Percentiles rank a stretch among this genome's conserved stretches.
These are phyloP conservation scores for Eremobia ochroleuca DNA, from an alignment of 2,888 invertebrate species.

Conservation along the genomic window DNA sequence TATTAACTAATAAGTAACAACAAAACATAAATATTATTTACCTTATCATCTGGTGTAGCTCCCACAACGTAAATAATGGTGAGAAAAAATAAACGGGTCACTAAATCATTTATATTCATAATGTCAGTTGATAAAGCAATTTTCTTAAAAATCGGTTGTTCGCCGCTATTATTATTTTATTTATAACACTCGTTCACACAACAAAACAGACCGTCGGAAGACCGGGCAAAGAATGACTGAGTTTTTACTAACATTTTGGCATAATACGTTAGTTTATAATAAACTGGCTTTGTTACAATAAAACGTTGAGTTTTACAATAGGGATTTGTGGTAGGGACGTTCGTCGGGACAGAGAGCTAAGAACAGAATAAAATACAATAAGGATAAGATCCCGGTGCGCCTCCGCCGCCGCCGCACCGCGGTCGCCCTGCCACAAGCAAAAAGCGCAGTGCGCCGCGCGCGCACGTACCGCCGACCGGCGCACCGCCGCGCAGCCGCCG, in stretches of 20 bases:
- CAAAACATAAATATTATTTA: slow-evolving; percentile 72
- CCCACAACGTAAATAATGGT: slow-evolving; percentile 81
- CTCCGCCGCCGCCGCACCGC: slow-evolving; percentile 71
- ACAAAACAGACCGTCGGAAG: slow-evolving; percentile 79
- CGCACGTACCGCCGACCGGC: slow-evolving; percentile 58
- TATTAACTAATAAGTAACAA: slow-evolving; percentile 12
- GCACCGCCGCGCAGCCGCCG: slow-evolving; percentile 55
- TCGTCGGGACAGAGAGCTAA: slow-evolving; percentile 83
- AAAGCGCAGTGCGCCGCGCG: slow-evolving; percentile 69
- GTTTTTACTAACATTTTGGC: slow-evolving; percentile 84
- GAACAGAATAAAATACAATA: slow-evolving; percentile 88
- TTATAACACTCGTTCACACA: slow-evolving; percentile 80
- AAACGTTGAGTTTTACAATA: slow-evolving; percentile 71
- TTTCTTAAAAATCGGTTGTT: slow-evolving; percentile 63
- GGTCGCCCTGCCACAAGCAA: slow-evolving; percentile 76
- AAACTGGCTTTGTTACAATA: slow-evolving; percentile 76
- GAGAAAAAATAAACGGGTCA: slow-evolving; percentile 82
- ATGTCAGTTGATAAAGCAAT: slow-evolving; percentile 70
- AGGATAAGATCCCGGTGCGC: slow-evolving; percentile 83
- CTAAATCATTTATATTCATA: slow-evolving; percentile 85
- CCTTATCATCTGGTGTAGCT: slow-evolving; percentile 84
- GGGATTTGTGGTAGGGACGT: slow-evolving; percentile 79
- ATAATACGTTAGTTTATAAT: slow-evolving; percentile 73
- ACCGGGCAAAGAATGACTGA: slow-evolving; percentile 73
- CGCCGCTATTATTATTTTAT: slow-evolving; percentile 72